Conservation (phyloP, 2,113 vertebrate species). For the Athene noctua region DNA sequence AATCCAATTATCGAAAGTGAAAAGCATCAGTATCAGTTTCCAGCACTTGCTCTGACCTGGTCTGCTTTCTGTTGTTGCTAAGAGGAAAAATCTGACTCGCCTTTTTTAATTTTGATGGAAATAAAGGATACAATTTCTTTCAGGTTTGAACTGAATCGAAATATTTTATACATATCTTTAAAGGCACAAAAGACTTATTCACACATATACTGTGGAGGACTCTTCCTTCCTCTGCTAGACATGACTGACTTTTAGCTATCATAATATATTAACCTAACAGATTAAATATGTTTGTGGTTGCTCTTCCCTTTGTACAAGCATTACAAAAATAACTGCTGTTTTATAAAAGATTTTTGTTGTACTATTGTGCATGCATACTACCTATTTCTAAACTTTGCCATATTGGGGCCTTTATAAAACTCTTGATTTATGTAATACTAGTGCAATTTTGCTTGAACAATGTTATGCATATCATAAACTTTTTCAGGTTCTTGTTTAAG, state of each 20-base stretch:
- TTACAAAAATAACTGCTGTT: constrained; percentile 80
- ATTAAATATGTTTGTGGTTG: constrained; percentile 84
- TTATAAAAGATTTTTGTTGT: constrained; percentile 84
- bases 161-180: constrained; percentile 81
- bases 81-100: constrained; percentile 26
- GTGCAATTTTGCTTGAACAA: constrained; percentile 83
- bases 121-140: constrained; percentile 66
- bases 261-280: constrained; percentile 81
- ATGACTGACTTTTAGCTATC: constrained; percentile 80
- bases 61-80: constrained; percentile 60
- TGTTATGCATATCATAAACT: constrained; percentile 81
- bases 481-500: constrained; percentile 81
- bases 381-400: constrained; percentile 87
- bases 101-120: constrained; percentile 66
- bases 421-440: constrained; percentile 82
- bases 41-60: constrained; percentile 54
- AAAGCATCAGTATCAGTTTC: constrained; percentile 57
- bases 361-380: constrained; percentile 86
- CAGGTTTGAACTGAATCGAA: constrained; percentile 70
- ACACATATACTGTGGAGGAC: constrained; percentile 58
- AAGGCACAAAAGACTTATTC: constrained; percentile 82
- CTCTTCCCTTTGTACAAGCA: constrained; percentile 84
- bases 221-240: constrained; percentile 75
- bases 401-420: constrained; percentile 84
- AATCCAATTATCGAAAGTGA: not conserved